phyloP scores from a whole-genome alignment of 2,888 invertebrate species.

The Leucophenga maculata region DNA sequence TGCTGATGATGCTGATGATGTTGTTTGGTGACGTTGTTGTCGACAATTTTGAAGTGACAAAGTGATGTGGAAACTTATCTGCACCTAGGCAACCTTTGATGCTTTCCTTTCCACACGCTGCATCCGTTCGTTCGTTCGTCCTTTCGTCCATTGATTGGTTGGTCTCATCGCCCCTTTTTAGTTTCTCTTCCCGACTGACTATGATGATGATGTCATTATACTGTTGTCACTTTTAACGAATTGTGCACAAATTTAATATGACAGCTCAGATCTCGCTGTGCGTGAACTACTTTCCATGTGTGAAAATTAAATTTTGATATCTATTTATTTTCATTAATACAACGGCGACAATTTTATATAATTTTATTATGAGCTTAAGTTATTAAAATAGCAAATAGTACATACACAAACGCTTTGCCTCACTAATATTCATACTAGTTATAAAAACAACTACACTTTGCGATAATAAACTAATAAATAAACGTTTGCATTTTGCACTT shows the following conservation, averaged over 20 bases:
- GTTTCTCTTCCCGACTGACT: neutral
- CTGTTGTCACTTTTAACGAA: no score
- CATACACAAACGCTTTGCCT: slow-evolving; percentile 29
- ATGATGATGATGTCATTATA: neutral
- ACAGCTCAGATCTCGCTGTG: neutral
- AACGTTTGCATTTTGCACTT: slow-evolving; percentile 42
- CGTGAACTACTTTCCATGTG: neutral
- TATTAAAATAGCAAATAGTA: slow-evolving; percentile 55
- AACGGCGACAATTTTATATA: slow-evolving; percentile 47
- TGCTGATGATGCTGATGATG: slow-evolving; percentile 11
- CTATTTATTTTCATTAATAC: no score
- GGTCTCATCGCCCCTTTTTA: neutral
- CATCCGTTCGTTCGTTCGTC: neutral
- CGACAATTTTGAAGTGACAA: slow-evolving; percentile 15
- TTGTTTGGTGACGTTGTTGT: neutral
- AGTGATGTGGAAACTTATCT: slow-evolving; percentile 13
- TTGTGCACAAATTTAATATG: no score
- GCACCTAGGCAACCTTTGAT: slow-evolving; percentile 58
- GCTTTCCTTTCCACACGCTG: neutral
- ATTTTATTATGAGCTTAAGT: slow-evolving; percentile 57
- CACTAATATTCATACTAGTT: slow-evolving; percentile 4
- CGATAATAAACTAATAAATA: slow-evolving; percentile 30
- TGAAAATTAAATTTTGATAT: neutral
- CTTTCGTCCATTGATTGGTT: neutral
- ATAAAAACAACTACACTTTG: neutral